Evolutionary conservation across 2,113 vertebrate genomes (phyloP).

Genomic region (Megaceryle torquata): DNA sequence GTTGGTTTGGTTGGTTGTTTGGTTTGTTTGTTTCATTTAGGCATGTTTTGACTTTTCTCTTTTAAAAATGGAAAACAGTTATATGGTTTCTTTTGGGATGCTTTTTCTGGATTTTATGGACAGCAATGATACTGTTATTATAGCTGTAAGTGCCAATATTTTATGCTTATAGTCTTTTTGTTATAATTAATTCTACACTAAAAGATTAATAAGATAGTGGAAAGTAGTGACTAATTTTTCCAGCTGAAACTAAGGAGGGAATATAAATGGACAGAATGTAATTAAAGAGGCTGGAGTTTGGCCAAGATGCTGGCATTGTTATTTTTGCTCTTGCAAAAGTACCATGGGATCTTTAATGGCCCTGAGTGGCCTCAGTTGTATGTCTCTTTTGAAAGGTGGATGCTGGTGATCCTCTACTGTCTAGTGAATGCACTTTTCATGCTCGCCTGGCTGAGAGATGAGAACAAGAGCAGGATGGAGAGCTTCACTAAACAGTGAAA

Average conservation of each 20-base stretch:
- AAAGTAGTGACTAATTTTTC: conserved; percentile 32
- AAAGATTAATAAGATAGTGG: conserved; percentile 48
- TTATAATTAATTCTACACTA: conserved; percentile 36
- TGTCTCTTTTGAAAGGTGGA: conserved; percentile 42
- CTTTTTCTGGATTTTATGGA: not conserved
- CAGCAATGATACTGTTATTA: not conserved
- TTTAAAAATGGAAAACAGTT: not conserved
- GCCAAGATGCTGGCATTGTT: conserved; percentile 21
- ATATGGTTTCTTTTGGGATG: not conserved
- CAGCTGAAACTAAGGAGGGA: conserved; percentile 19
- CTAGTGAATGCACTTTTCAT: conserved; percentile 30
- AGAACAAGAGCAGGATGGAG: conserved; percentile 49
- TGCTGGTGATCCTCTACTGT: conserved; percentile 29
- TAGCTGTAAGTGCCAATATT: not conserved
- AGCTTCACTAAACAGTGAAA: conserved; percentile 41
- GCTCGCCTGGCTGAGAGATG: conserved; percentile 11
- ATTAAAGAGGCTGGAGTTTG: conserved; percentile 47
- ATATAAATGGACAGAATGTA: conserved; percentile 36
- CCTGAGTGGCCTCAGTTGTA: conserved; percentile 11
- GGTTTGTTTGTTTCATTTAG: not conserved
- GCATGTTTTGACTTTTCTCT: not conserved
- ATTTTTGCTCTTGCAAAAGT: conserved; percentile 55
- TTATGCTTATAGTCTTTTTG: not conserved
- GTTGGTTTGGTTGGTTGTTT: not conserved
- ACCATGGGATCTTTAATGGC: conserved; percentile 31